Percentiles rank a stretch among this genome's conserved stretches.
Evolutionary conservation across 1,140 invertebrate species (phyloP).

Genomic region (Pseudachorutes palmiensis): DNA sequence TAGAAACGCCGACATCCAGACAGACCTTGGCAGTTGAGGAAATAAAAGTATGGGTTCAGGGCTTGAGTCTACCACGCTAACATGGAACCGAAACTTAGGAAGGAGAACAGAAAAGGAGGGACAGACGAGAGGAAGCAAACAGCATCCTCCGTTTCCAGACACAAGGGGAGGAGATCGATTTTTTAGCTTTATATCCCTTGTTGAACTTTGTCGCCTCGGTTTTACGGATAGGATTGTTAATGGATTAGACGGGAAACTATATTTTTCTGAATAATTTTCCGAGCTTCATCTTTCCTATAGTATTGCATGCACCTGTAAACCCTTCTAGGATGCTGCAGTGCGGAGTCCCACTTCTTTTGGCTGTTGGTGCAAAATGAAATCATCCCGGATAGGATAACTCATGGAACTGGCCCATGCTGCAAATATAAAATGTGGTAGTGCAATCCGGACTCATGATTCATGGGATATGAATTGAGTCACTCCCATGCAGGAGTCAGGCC

Average conservation of each 20-base stretch:
- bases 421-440: neutral
- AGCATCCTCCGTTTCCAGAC: neutral
- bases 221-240: neutral
- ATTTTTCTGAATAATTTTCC: neutral
- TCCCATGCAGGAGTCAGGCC: too few species aligned
- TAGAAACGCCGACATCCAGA: too few species aligned
- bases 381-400: too few species aligned
- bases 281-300: neutral
- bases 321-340: neutral
- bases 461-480: neutral
- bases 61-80: too few species aligned
- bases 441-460: neutral
- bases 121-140: too few species aligned
- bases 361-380: too few species aligned
- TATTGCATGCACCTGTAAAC: neutral
- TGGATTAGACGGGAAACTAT: neutral
- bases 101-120: too few species aligned
- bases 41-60: too few species aligned
- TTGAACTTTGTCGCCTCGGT: neutral
- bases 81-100: neutral
- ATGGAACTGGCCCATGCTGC: neutral
- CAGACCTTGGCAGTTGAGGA: neutral
- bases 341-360: neutral
- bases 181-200: neutral
- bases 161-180: neutral